Base-by-base conservation (phyloP, 1,140 invertebrate species). In the Sinonovacula constricta region DNA sequence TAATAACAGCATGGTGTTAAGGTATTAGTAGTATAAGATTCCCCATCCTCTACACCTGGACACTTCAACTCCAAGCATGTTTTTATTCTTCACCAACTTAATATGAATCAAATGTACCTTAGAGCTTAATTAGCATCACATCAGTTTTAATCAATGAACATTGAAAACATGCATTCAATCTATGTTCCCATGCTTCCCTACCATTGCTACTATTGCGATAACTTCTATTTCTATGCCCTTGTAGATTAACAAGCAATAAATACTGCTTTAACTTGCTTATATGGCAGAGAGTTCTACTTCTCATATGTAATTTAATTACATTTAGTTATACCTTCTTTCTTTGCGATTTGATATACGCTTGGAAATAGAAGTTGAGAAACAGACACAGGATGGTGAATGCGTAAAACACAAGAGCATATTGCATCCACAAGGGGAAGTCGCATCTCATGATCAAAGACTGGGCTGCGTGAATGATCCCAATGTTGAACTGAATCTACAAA, bases 391-490 rank as follows among this genome's bases (percentile, higher is more conserved):
- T 97, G 26, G 95, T 96, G 83, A 96, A 93, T 94, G 97, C 97
- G 91, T 98, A 98, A 78, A 96, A 91, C 71, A 97, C 95, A 39
- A 98, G 93, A 4, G 95, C 95, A 90, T 96, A 97, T 87, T 97
- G 96, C 96, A 98, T 97, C 96, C 97, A 98, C 28, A 95, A 89
- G 0, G 97, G 97, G 88, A 97, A 98, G 76, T 95, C 94, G 91
- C 97, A 98, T 62, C 95, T 94, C 0, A 94, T 94, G 72, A 94
- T 92, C 71, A 98, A 94, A 22, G 95, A 96, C 87, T 97, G 95
- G 26, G 95, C 92, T 15, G 96, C 96, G 68, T 97, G 93, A 71
- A 95, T 91, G 62, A 97, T 92, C 36, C 96, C 96, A 81, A 94
- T 94, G 1, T 95, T 95, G 91, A 98, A 98, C 91, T 98, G 96